Evolutionary conservation across 2,888 invertebrate genomes (phyloP).

Genomic region (Caenorhabditis japonica): DNA sequence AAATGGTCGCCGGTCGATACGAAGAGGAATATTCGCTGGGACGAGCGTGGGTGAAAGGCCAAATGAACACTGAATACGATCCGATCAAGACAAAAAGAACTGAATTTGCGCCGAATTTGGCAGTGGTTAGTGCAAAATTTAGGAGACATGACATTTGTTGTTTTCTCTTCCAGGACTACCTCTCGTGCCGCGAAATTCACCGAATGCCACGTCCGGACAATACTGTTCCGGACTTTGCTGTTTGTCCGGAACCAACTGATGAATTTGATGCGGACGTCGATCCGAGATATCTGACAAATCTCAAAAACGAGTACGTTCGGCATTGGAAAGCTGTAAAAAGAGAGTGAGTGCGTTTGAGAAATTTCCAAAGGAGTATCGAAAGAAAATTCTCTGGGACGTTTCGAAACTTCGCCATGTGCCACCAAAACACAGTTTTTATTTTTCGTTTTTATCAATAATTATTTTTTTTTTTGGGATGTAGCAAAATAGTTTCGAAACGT

Average conservation of each 20-base stretch:
- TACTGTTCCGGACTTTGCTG: conserved; percentile 38
- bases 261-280: conserved; percentile 35
- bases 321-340: conserved; percentile 70
- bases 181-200: conserved; percentile 66
- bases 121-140: conserved; percentile 19
- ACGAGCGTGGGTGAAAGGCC: conserved; percentile 72
- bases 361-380: not conserved
- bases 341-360: too few relatives aligned
- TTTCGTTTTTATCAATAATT: not conserved
- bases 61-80: conserved; percentile 46
- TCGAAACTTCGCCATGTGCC: too few relatives aligned
- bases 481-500: too few relatives aligned
- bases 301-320: conserved; percentile 57
- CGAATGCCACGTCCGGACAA: conserved; percentile 61
- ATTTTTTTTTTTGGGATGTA: too few relatives aligned
- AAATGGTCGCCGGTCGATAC: conserved; percentile 62
- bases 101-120: conserved; percentile 44
- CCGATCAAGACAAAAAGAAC: conserved; percentile 20
- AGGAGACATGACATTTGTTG: not conserved
- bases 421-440: too few relatives aligned
- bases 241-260: conserved; percentile 26
- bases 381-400: too few relatives aligned
- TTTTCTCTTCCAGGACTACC: conserved; percentile 57
- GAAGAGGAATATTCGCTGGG: conserved; percentile 69
- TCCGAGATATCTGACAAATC: conserved; percentile 18